These are phyloP conservation scores for Anguilla anguilla DNA, from an alignment of 2,797 vertebrate genomes.

Conservation along the genomic window DNA sequence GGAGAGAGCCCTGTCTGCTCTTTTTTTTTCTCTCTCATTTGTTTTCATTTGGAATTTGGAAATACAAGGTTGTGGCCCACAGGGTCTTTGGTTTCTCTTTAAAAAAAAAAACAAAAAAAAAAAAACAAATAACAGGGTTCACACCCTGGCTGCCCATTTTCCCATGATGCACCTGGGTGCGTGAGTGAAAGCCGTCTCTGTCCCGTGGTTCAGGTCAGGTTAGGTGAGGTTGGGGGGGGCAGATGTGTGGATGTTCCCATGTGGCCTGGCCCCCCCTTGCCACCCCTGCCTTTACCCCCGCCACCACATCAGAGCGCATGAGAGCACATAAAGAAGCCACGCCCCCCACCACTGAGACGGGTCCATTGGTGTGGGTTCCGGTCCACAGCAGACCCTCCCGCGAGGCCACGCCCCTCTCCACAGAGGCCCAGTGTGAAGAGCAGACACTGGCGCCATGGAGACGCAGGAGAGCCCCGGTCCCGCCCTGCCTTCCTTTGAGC, in stretches of 20 bases:
- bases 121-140: background rate
- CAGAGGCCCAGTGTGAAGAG: background rate
- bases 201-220: background rate
- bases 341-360: background rate
- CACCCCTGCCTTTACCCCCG: background rate
- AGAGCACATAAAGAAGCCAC: background rate
- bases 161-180: constrained; percentile 2
- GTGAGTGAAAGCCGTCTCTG: background rate
- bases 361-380: background rate
- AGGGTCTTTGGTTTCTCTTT: background rate
- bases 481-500: background rate
- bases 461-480: background rate
- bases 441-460: background rate
- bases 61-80: background rate
- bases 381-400: background rate
- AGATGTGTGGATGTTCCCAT: constrained; percentile 7
- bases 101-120: no score
- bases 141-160: background rate
- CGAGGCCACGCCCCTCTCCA: background rate
- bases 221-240: background rate
- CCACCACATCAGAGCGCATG: background rate
- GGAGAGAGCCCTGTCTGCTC: background rate
- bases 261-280: no score
- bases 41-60: background rate
- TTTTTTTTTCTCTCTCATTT: background rate